Conservation (phyloP, 2,797 vertebrate species). For the Muscicapa striata region DNA sequence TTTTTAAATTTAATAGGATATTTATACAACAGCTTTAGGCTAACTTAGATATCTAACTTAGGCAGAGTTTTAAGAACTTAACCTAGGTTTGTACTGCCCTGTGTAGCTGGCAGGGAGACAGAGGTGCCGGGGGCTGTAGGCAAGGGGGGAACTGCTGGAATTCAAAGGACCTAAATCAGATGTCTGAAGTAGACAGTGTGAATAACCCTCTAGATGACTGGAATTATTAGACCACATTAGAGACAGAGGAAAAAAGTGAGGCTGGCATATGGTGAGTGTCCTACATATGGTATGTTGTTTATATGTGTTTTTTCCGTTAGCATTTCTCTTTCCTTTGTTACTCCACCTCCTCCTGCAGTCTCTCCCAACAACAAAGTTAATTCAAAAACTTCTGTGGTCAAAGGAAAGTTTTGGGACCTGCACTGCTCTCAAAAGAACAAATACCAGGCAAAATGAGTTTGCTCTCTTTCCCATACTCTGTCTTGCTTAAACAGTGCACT, state of each 20-base stretch:
- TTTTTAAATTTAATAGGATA: not conserved
- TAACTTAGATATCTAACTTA: constrained; percentile 9
- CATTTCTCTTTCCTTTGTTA: constrained; percentile 58
- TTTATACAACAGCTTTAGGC: constrained; percentile 31
- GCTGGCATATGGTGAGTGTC: constrained; percentile 56
- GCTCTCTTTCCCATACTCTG: not conserved
- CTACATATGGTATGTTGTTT: constrained; percentile 61
- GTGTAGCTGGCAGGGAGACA: not conserved
- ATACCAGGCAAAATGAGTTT: not conserved
- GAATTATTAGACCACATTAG: constrained; percentile 51
- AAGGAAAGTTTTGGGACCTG: constrained; percentile 5
- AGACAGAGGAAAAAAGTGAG: constrained; percentile 35
- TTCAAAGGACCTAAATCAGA: constrained; percentile 48
- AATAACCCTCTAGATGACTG: constrained; percentile 24
- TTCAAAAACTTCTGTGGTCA: not conserved
- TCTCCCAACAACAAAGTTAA: constrained; percentile 1
- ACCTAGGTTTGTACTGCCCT: constrained; percentile 19
- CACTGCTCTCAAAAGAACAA: not conserved
- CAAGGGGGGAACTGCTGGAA: not conserved
- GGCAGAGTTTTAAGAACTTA: constrained; percentile 19
- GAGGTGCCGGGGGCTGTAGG: not conserved
- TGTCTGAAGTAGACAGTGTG: constrained; percentile 24
- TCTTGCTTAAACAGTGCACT: not conserved
- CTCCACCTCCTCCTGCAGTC: constrained; percentile 38
- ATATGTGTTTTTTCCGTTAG: constrained; percentile 57